A percentile compares a stretch with the other conserved stretches of the same genome.
These are phyloP conservation scores for Augiades crinisus DNA, from an alignment of 2,888 invertebrate species.

Conservation along the genomic window DNA sequence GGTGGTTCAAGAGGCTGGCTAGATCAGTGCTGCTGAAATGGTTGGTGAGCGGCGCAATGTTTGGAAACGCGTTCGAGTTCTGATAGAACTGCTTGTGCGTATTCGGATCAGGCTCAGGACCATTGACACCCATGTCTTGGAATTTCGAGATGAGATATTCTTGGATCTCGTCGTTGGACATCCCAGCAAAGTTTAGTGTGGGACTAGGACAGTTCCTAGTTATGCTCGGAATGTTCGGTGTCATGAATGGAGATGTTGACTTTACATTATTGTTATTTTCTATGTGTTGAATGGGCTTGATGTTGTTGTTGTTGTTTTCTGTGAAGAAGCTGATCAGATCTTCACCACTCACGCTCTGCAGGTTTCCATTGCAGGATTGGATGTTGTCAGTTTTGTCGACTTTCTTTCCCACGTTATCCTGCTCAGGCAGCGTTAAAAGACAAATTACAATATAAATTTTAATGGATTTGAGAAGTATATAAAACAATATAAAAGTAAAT, in stretches of 20 bases:
- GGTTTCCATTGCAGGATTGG: conserved; percentile 50
- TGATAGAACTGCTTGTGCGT: conserved; percentile 65
- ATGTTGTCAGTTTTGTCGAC: conserved; percentile 37
- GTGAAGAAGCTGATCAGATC: conserved; percentile 52
- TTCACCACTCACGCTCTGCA: conserved; percentile 43
- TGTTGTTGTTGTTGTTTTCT: conserved; percentile 38
- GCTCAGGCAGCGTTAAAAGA: conserved; percentile 34
- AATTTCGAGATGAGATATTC: conserved; percentile 65
- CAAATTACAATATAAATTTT: conserved; percentile 5
- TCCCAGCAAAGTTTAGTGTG: conserved; percentile 52
- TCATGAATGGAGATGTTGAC: conserved; percentile 46
- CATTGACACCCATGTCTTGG: conserved; percentile 57
- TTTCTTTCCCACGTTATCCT: conserved; percentile 38
- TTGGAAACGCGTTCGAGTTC: conserved; percentile 67
- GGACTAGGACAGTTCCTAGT: conserved; percentile 43
- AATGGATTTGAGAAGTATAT: too few species aligned
- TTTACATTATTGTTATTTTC: conserved; percentile 63
- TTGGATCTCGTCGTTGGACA: conserved; percentile 69
- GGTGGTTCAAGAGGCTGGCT: conserved; percentile 50
- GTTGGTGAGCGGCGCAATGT: conserved; percentile 61
- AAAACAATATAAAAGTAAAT: background rate
- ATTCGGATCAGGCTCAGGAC: conserved; percentile 41
- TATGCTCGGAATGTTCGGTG: conserved; percentile 36
- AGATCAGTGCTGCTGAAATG: conserved; percentile 62
- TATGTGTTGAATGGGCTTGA: conserved; percentile 46